These are phyloP conservation scores for Serrognathus titanus DNA, from an alignment of 2,888 invertebrate genomes.

Conservation along the genomic window DNA sequence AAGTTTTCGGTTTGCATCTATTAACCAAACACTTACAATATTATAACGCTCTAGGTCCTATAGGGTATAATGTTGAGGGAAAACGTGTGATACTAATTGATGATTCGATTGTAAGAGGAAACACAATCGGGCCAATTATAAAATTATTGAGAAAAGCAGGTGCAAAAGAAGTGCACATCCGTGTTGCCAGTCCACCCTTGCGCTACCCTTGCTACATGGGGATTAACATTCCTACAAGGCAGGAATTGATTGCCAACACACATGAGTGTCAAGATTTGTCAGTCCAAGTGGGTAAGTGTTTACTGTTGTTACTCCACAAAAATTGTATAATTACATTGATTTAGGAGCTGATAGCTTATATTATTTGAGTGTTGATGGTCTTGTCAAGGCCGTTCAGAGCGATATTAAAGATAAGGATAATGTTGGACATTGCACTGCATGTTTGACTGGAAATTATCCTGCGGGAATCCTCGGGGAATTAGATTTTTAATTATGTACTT, in stretches of 20 bases:
- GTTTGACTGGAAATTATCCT: conserved; percentile 92
- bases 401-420: conserved; percentile 67
- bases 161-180: conserved; percentile 92
- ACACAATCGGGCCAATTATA: conserved; percentile 95
- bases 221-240: conserved; percentile 96
- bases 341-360: conserved; percentile 87
- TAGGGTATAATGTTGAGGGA: conserved; percentile 85
- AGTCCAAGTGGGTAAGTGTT: conserved; percentile 73
- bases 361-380: conserved; percentile 90
- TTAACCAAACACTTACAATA: neutral
- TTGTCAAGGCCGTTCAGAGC: conserved; percentile 81
- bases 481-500: conserved; percentile 48
- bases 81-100: conserved; percentile 91
- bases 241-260: conserved; percentile 93
- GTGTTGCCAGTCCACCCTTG: conserved; percentile 95
- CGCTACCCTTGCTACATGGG: conserved; percentile 98
- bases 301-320: neutral
- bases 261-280: conserved; percentile 75
- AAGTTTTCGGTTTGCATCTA: conserved; percentile 27
- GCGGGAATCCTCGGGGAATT: conserved; percentile 65
- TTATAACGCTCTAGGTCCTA: conserved; percentile 56
- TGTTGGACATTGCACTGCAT: conserved; percentile 92
- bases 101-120: conserved; percentile 96
- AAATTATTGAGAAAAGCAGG: conserved; percentile 88
- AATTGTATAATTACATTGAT: conserved; percentile 10